phyloP scores from a whole-genome alignment of 2,113 vertebrate genomes.

The Nyctereutes procyonoides region DNA sequence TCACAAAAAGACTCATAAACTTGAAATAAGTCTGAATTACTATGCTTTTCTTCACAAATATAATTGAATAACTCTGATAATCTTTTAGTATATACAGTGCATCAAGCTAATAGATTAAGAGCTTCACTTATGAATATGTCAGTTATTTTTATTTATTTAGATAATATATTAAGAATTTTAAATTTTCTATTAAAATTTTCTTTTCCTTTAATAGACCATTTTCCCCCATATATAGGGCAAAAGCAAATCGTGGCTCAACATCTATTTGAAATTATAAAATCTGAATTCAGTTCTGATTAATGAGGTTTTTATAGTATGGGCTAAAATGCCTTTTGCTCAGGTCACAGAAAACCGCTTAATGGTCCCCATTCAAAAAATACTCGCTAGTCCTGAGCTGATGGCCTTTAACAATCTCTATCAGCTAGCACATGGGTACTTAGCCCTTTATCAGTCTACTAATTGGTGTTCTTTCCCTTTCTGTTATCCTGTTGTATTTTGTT shows the following conservation, averaged over 20 bases:
- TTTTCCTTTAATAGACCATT: background rate
- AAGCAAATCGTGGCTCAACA: background rate
- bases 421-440: no score
- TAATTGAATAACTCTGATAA: background rate
- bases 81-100: background rate
- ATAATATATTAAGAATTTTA: background rate
- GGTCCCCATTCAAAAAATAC: background rate
- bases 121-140: background rate
- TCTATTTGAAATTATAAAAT: background rate
- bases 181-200: background rate
- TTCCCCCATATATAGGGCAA: background rate
- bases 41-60: slow-evolving; percentile 24
- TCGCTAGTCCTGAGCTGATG: background rate
- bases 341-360: background rate
- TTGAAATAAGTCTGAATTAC: background rate
- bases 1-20: background rate
- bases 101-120: background rate
- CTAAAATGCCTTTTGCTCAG: background rate
- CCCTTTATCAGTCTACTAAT: background rate
- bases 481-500: background rate
- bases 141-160: background rate
- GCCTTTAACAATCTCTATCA: background rate
- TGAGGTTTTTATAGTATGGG: background rate
- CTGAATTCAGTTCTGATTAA: background rate
- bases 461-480: background rate